Conservation (phyloP, 92 coral and sea anemone species). For the Nematostella vectensis region DNA sequence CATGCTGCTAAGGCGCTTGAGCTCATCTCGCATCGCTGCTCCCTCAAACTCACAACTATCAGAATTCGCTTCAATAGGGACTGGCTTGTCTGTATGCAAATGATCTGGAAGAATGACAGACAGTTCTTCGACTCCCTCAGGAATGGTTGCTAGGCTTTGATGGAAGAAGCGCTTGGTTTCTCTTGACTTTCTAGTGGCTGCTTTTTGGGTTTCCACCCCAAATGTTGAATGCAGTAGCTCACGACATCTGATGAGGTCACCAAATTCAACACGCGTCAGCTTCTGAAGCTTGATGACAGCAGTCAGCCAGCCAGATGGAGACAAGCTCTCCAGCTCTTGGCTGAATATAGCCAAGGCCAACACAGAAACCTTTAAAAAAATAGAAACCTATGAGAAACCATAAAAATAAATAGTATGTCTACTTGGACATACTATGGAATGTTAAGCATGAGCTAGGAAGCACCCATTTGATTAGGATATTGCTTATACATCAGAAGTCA, state of each 20-base stretch:
- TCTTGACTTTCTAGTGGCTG: conserved; percentile 15
- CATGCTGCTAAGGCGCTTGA: conserved; percentile 48
- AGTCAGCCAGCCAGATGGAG: conserved; percentile 44
- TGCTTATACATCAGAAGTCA: no score
- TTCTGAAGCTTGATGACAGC: conserved; percentile 43
- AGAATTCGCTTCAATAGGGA: conserved; percentile 16
- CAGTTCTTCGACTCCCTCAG: conserved; percentile 45
- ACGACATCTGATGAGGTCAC: conserved; percentile 54
- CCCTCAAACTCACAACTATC: conserved; percentile 28
- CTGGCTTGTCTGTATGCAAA: conserved; percentile 34
- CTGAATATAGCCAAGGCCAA: conserved; percentile 87
- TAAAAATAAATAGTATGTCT: no score
- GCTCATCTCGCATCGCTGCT: conserved; percentile 45
- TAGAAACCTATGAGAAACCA: no score
- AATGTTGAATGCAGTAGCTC: conserved; percentile 38
- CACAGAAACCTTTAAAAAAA: conserved; percentile 66
- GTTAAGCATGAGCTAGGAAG: no score
- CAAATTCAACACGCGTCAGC: conserved; percentile 46
- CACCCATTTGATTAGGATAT: no score
- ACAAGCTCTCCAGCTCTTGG: conserved; percentile 79
- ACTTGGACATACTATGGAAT: no score
- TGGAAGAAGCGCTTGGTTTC: conserved; percentile 14
- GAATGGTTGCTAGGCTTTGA: conserved; percentile 50
- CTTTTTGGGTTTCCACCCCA: conserved; percentile 1
- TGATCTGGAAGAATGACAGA: conserved; percentile 41